Base-by-base conservation (phyloP, 2,888 invertebrate genomes). In the Rapana venosa region DNA sequence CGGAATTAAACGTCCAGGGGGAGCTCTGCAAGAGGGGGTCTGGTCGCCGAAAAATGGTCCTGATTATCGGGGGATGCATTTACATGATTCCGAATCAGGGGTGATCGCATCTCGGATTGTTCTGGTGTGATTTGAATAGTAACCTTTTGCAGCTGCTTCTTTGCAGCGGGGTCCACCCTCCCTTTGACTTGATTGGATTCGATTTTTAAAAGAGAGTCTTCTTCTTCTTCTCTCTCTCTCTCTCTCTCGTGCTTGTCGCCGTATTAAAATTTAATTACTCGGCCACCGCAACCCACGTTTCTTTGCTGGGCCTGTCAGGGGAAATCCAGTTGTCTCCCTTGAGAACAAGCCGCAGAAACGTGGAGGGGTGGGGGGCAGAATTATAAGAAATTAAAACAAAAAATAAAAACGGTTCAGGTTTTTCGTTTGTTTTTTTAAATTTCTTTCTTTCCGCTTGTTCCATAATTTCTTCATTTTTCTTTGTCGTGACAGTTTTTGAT, bases 121-220 rank as follows among this genome's bases (percentile, higher is more conserved):
- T 86, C 86, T 20, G 58, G 86, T 86, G 86, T 86, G 86, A 86
- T 86, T 86, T 86, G 86, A 86, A 86, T 86, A 86, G 86, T 86
- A 86, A 86, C 86, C 86, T 35, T 86, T 66, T 86, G 15, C 30
- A 13, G 17, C 17, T 86, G 5, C 30, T 66, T 86, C 35, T 85
- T 58, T 47, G 83, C 56, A 26, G 47, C 20, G 1, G 35, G 13
- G 32, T 47, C 58, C 30, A 15, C 11, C 17, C 30, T 58, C 17
- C 83, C 11, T 47, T 32, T 81, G 8, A 17, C 8, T 85, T 85
- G 58, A 85, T 85, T 30, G 22, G 85, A 85, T 85, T 85, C 58
- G 47, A 85, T 85, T 85, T 85, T 85, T 85, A 58, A 85, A n/a
- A n/a, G n/a, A n/a, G n/a, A 58, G 56, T 85, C 85, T 85, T 58